Base-by-base conservation (phyloP, 2,797 vertebrate species). In the Crocidura indochinensis region DNA sequence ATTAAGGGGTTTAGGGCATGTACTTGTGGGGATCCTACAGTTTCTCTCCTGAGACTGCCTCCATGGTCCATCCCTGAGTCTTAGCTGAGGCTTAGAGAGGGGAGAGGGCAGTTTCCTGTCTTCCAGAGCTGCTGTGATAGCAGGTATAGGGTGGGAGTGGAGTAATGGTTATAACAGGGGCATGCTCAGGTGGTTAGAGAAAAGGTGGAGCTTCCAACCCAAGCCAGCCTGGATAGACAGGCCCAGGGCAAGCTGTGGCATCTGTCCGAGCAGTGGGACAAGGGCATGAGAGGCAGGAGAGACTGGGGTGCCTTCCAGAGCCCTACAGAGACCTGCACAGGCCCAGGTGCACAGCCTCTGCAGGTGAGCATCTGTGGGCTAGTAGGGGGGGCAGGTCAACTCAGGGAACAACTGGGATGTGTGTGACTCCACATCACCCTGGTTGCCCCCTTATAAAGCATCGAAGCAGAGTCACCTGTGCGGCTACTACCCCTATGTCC, bases 201-300 rank as follows among this genome's bases (percentile, higher is more conserved):
- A 90, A 56, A 82, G 22, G 64, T 88, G 75, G 0, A 4, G 79
- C 47, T 53, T 26, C 15, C 1, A 1, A 6, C 60, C 9, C 10
- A 71, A 49, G 88, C 49, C 85, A n/a, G 92, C 72, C 91, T 92
- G 0, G 84, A 15, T 77, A 51, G 38, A 44, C 73, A 64, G 64
- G 14, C 77, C 83, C 0, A 0, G 5, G 64, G 92, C 64, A 74
- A 92, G 94, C 83, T 76, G 94, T 64, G 92, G 17, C 12, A 38
- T 38, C 38, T 38, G 38, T 38, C 38, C 38, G 2, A 20, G 15
- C 56, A 20, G 17, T 19, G 56, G 90, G 94, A 94, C 93, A 97
- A 98, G 96, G 95, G 67, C 94, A n/a, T 94, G 95, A 95, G 89
- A 95, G 95, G 60, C 26, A 69, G 2, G 56, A 62, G 51, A 73